Percentiles rank a stretch among this genome's conserved stretches.
These are phyloP conservation scores for Nephrotoma flavescens DNA, from an alignment of 2,888 invertebrate genomes.

Conservation along the genomic window DNA sequence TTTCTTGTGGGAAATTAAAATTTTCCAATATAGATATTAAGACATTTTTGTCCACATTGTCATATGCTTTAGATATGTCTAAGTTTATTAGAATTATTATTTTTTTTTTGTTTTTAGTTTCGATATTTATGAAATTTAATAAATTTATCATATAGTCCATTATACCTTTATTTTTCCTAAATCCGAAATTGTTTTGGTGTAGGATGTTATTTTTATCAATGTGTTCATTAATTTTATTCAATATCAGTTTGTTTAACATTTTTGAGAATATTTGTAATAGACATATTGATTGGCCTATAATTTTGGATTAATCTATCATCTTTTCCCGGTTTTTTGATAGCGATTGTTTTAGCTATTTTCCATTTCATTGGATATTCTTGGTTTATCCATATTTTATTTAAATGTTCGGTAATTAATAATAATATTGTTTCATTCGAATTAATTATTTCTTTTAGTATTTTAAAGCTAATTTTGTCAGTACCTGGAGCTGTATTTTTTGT, in stretches of 20 bases:
- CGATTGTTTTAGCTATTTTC: background rate
- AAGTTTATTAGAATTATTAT: no score
- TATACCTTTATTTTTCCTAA: background rate
- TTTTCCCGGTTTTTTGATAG: background rate
- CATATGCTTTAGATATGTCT: no score
- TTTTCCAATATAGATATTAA: no score
- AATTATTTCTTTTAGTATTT: background rate
- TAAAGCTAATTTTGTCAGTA: background rate
- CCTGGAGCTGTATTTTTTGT: background rate
- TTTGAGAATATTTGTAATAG: background rate
- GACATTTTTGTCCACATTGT: no score
- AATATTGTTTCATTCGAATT: background rate
- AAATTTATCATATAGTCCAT: background rate
- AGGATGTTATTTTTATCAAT: background rate
- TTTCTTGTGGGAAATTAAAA: no score
- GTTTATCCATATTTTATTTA: background rate
- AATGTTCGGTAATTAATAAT: background rate
- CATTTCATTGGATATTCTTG: background rate
- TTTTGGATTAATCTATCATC: background rate
- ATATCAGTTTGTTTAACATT: background rate
- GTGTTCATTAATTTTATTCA: background rate
- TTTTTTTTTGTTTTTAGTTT: no score
- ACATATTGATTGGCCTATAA: no score
- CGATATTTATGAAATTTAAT: no score
- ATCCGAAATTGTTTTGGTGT: background rate